Base-by-base conservation (phyloP, 2,797 vertebrate genomes). In the Staurois parvus region DNA sequence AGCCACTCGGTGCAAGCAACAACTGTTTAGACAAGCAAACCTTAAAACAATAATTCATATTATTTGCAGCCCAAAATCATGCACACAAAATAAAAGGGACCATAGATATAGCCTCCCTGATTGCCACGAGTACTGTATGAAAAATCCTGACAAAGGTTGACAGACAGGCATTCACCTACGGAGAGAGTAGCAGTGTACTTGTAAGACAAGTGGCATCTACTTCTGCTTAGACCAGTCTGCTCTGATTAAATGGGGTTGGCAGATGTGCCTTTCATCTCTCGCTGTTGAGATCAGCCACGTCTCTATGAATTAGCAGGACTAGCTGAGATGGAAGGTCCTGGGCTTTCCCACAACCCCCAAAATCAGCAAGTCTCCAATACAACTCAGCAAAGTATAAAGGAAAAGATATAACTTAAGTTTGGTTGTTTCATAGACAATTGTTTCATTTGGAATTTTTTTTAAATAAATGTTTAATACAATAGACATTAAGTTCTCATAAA, bases 241-340 rank as follows among this genome's bases (percentile, higher is more conserved):
- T 74, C 56, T 86, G 86, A 90, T 83, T 84, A 79, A 92, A 83
- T 79, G n/a, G 87, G 90, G 87, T 84, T 88, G 89, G 84, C 86
- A 88, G 86, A 89, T 69, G 59, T 85, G 3, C 1, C 88, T 89
- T 91, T 93, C 88, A 90, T 91, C 88, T 89, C 76, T 76, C 34
- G 84, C 74, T 79, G 30, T 13, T 86, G 80, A 45, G 89, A 92
- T 93, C 91, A 90, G 85, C 90, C 89, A 83, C 67, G 87, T 88
- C 91, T 91, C 89, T 82, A 87, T 42, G 88, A 89, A 93, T 94
- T 92, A 91, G 84, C 2, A 45, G 37, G n/a, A 52, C 90, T 26
- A 85, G 82, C 1, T 0, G 88, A 48, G 88, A 84, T 1, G 21
- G 64, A 11, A 2, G 83, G 81, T 79, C 56, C 1, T 29, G 84